These are phyloP conservation scores for Leptopilina clavipes DNA, from an alignment of 1,140 invertebrate genomes.

Conservation along the genomic window DNA sequence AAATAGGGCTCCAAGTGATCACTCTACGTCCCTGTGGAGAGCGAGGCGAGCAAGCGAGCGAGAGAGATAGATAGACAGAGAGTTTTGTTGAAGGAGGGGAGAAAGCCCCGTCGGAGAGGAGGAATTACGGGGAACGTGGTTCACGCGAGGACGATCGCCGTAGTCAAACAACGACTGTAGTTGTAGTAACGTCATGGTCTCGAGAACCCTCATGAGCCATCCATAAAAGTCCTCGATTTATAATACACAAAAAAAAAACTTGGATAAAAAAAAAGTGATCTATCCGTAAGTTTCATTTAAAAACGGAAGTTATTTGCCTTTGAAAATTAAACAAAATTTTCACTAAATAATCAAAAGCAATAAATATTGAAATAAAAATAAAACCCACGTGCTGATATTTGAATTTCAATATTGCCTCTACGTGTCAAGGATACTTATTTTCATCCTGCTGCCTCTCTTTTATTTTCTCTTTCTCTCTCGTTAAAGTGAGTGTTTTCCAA, in stretches of 20 bases:
- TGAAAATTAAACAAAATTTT: too few species aligned
- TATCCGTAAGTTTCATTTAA: too few species aligned
- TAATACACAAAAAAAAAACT: not conserved
- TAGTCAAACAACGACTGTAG: constrained; percentile 59
- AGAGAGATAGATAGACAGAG: not conserved
- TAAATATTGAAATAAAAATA: not conserved
- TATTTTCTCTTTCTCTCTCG: not conserved
- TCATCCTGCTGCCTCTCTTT: not conserved
- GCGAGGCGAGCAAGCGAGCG: not conserved
- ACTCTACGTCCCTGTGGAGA: constrained; percentile 18
- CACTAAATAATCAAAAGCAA: too few species aligned
- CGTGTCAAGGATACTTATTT: constrained; percentile 18
- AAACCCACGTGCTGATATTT: constrained; percentile 1
- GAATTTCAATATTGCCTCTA: constrained; percentile 14
- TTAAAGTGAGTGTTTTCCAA: constrained; percentile 16
- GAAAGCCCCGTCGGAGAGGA: constrained; percentile 47
- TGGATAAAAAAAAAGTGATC: not conserved
- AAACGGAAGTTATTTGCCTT: too few species aligned
- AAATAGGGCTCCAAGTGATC: constrained; percentile 17
- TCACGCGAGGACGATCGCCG: constrained; percentile 57
- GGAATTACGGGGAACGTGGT: constrained; percentile 59
- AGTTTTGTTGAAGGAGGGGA: not conserved
- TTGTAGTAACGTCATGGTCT: constrained; percentile 43
- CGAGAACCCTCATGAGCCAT: too few species aligned
- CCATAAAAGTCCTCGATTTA: constrained; percentile 8